A percentile compares a stretch with the other conserved stretches of the same genome.
Conservation (phyloP, 1,140 invertebrate species). For the Dendrolimus punctatus region DNA sequence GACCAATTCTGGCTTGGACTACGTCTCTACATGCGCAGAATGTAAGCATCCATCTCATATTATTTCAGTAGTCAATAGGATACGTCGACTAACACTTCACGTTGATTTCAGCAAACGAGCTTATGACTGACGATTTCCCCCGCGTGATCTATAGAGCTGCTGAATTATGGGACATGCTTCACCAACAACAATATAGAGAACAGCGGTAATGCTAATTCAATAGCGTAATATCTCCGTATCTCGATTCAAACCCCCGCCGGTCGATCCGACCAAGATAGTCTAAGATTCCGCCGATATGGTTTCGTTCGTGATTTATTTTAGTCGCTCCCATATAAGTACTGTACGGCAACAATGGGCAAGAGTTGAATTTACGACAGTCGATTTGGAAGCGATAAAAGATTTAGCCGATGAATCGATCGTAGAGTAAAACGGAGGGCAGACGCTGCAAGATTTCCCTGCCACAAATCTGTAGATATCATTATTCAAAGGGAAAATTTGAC, state of each 20-base stretch:
- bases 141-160: constrained; percentile 26
- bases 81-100: too few species aligned
- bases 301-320: constrained; percentile 67
- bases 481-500: too few species aligned
- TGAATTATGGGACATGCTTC: constrained; percentile 40
- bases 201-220: constrained; percentile 65
- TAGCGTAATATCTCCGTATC: constrained; percentile 60
- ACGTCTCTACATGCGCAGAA: too few species aligned
- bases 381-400: constrained; percentile 65
- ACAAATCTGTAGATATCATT: too few species aligned
- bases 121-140: too few species aligned
- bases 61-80: too few species aligned
- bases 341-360: constrained; percentile 56
- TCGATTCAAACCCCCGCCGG: constrained; percentile 36
- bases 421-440: constrained; percentile 1
- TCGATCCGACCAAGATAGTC: constrained; percentile 51
- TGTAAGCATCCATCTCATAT: too few species aligned
- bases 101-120: too few species aligned
- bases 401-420: constrained; percentile 20
- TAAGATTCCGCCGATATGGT: constrained; percentile 64
- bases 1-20: too few species aligned
- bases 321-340: constrained; percentile 62
- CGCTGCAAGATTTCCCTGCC: too few species aligned
- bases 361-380: constrained; percentile 60
- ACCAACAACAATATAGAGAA: constrained; percentile 39